Conservation (phyloP, 2,797 vertebrate species). For the Paratrypauchen microcephalus region DNA sequence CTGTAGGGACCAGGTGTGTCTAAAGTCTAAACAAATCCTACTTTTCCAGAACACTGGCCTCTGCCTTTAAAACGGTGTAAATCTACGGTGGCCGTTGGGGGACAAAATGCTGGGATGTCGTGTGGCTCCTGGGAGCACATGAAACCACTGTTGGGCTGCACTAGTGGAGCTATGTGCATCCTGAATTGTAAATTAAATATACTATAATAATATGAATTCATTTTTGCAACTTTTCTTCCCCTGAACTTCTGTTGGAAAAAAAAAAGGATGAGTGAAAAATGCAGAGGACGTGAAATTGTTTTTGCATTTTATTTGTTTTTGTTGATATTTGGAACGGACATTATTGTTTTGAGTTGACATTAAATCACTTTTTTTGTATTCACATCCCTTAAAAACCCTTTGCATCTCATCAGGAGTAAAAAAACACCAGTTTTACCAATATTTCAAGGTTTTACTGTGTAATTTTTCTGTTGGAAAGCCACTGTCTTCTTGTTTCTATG, state of each 20-base stretch:
- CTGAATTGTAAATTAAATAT: conserved; percentile 35
- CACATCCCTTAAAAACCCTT: not conserved
- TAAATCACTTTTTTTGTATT: conserved; percentile 57
- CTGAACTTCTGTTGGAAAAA: conserved; percentile 42
- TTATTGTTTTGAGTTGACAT: conserved; percentile 72
- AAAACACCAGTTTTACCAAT: conserved; percentile 6
- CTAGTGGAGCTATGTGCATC: conserved; percentile 55
- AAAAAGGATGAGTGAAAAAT: conserved; percentile 62
- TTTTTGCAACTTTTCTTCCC: conserved; percentile 17
- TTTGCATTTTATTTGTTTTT: conserved; percentile 35
- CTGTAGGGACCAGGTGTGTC: not conserved
- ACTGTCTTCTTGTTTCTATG: too few relatives aligned
- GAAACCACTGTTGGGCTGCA: conserved; percentile 51
- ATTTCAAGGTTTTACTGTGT: not conserved
- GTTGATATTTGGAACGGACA: conserved; percentile 67
- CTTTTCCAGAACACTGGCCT: not conserved
- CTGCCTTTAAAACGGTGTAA: conserved; percentile 34
- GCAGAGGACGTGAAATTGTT: conserved; percentile 66
- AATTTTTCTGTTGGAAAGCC: too few relatives aligned
- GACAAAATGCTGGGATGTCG: not conserved
- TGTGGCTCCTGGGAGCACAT: conserved; percentile 42
- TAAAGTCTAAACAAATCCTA: not conserved
- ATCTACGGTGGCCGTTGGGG: conserved; percentile 44
- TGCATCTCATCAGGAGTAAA: conserved; percentile 12
- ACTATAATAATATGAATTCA: conserved; percentile 33